phyloP scores from a whole-genome alignment of 1,140 invertebrate species.

The Ceratina japonica region DNA sequence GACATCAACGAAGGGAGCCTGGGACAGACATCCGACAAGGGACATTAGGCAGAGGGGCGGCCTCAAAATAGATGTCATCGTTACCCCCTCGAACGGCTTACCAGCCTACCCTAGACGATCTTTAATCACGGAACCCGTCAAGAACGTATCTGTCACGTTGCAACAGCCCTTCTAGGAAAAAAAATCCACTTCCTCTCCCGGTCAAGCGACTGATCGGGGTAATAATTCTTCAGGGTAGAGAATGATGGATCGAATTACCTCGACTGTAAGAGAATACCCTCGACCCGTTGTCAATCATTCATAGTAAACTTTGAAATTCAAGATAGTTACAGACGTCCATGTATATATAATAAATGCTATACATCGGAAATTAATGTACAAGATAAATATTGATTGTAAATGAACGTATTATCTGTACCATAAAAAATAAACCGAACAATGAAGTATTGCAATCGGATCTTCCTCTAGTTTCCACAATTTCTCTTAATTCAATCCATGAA shows the following conservation, averaged over 20 bases:
- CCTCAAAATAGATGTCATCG: slow-evolving; percentile 42
- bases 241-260: slow-evolving; percentile 25
- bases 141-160: slow-evolving; percentile 39
- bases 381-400: too few relatives aligned
- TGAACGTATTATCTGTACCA: too few relatives aligned
- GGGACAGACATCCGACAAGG: slow-evolving; percentile 40
- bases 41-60: slow-evolving; percentile 17
- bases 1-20: slow-evolving; percentile 22
- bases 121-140: slow-evolving; percentile 39
- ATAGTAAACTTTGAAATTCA: too few relatives aligned
- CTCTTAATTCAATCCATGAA: neutral
- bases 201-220: neutral
- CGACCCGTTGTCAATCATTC: too few relatives aligned
- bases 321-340: too few relatives aligned
- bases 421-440: too few relatives aligned
- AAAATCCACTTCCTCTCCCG: slow-evolving; percentile 27
- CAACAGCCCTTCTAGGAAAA: neutral
- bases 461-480: neutral
- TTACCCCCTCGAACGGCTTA: slow-evolving; percentile 15
- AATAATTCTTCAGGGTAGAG: neutral
- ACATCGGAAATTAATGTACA: too few relatives aligned
- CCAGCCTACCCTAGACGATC: slow-evolving; percentile 13
- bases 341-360: too few relatives aligned
- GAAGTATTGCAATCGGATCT: too few relatives aligned
- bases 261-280: too few relatives aligned